A percentile compares a stretch with the other conserved stretches of the same genome.
Evolutionary conservation across 2,888 invertebrate species (phyloP).

Genomic region (Luffia ferchaultella): DNA sequence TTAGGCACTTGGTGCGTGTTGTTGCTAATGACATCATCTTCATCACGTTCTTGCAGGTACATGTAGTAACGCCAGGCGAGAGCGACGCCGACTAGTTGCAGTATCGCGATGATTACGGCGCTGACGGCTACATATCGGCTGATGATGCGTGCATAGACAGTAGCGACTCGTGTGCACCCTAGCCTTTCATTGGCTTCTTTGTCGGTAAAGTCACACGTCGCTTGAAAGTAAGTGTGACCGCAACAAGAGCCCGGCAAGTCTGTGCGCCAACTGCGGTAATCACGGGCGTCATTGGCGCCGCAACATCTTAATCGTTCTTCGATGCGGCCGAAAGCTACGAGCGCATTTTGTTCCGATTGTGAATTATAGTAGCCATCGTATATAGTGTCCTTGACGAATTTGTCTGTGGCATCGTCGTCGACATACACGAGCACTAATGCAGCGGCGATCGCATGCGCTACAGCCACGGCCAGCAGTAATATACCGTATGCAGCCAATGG

Average conservation of each 20-base stretch:
- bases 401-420: slow-evolving; percentile 52
- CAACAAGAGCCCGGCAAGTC: slow-evolving; percentile 53
- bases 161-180: slow-evolving; percentile 56
- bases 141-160: slow-evolving; percentile 58
- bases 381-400: slow-evolving; percentile 54
- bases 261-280: slow-evolving; percentile 54
- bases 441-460: slow-evolving; percentile 44
- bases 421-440: slow-evolving; percentile 53
- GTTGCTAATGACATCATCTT: slow-evolving; percentile 27
- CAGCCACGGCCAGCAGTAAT: slow-evolving; percentile 41
- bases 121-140: slow-evolving; percentile 53
- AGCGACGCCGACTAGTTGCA: slow-evolving; percentile 44
- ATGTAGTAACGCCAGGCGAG: slow-evolving; percentile 51
- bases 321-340: slow-evolving; percentile 45
- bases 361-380: slow-evolving; percentile 59
- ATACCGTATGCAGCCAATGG: slow-evolving; percentile 45
- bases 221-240: slow-evolving; percentile 32
- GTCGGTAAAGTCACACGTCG: slow-evolving; percentile 47
- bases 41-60: slow-evolving; percentile 52
- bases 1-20: slow-evolving; percentile 19
- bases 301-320: slow-evolving; percentile 53
- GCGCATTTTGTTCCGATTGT: slow-evolving; percentile 49
- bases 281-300: slow-evolving; percentile 54
- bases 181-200: slow-evolving; percentile 56
- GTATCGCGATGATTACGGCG: slow-evolving; percentile 39